Conservation (phyloP, 2,888 invertebrate genomes). For the Drosophila monieri region DNA sequence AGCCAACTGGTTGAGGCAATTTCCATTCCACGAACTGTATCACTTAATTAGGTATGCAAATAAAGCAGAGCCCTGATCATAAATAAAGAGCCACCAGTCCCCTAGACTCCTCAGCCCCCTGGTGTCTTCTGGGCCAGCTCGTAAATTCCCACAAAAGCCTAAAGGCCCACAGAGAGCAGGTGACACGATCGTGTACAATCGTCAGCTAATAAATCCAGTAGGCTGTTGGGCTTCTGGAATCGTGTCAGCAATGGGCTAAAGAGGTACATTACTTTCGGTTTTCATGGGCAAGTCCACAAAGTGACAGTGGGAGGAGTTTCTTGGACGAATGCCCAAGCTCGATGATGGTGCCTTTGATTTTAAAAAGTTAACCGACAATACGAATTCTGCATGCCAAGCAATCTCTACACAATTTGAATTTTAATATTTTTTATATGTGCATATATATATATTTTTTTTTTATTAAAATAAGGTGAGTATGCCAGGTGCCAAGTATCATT, state of each 20-base stretch:
- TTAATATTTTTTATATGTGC: slow-evolving; percentile 9
- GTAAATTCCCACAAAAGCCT: slow-evolving; percentile 61
- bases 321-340: neutral
- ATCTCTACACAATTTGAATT: slow-evolving; percentile 48
- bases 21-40: slow-evolving; percentile 47
- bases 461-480: slow-evolving; percentile 12
- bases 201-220: slow-evolving; percentile 68
- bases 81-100: slow-evolving; percentile 53
- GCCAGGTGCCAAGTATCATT: slow-evolving; percentile 14
- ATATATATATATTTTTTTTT: neutral
- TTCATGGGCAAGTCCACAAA: slow-evolving; percentile 68
- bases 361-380: slow-evolving; percentile 56
- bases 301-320: slow-evolving; percentile 42
- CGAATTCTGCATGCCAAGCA: slow-evolving; percentile 64
- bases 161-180: slow-evolving; percentile 24
- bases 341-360: slow-evolving; percentile 20
- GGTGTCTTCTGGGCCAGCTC: slow-evolving; percentile 45
- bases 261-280: slow-evolving; percentile 70
- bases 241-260: slow-evolving; percentile 55
- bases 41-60: slow-evolving; percentile 75
- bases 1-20: slow-evolving; percentile 30
- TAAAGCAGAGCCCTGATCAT: slow-evolving; percentile 63
- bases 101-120: slow-evolving; percentile 9
- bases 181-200: slow-evolving; percentile 47
- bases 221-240: slow-evolving; percentile 49